These are phyloP conservation scores for Odobenus rosmarus DNA, from an alignment of 2,113 vertebrate genomes.

Conservation along the genomic window DNA sequence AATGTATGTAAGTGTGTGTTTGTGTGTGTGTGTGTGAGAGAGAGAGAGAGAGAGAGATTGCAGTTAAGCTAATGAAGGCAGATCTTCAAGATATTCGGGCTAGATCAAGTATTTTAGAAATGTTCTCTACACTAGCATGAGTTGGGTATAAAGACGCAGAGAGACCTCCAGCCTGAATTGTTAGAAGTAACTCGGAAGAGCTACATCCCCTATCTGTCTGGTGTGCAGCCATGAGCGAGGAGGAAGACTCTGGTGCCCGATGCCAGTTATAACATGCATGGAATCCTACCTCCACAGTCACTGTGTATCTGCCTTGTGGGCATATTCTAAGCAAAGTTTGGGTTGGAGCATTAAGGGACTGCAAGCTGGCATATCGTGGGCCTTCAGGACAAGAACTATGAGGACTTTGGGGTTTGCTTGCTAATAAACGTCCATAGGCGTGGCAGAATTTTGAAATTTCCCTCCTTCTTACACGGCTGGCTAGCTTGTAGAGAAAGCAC, in stretches of 20 bases:
- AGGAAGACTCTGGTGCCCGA: neutral
- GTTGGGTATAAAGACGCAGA: neutral
- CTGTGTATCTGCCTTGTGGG: neutral
- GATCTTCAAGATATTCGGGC: neutral
- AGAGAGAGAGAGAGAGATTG: neutral
- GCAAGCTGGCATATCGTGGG: neutral
- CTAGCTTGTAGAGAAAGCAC: neutral
- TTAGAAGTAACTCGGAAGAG: neutral
- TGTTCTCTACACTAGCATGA: neutral
- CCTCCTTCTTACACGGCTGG: neutral
- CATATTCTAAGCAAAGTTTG: neutral
- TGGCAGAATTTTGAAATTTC: neutral
- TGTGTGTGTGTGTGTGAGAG: neutral
- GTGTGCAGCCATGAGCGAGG: neutral
- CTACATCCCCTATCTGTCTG: neutral
- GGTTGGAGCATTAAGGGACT: neutral
- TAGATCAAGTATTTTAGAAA: slow-evolving; percentile 5
- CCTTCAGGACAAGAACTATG: neutral
- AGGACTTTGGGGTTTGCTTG: neutral
- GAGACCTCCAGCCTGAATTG: neutral
- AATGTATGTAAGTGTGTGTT: neutral
- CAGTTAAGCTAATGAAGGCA: neutral
- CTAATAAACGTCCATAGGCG: neutral
- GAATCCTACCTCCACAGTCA: neutral
- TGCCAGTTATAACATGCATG: neutral